Conservation (phyloP, 2,113 vertebrate genomes). For the Hippocampus barbouri region DNA sequence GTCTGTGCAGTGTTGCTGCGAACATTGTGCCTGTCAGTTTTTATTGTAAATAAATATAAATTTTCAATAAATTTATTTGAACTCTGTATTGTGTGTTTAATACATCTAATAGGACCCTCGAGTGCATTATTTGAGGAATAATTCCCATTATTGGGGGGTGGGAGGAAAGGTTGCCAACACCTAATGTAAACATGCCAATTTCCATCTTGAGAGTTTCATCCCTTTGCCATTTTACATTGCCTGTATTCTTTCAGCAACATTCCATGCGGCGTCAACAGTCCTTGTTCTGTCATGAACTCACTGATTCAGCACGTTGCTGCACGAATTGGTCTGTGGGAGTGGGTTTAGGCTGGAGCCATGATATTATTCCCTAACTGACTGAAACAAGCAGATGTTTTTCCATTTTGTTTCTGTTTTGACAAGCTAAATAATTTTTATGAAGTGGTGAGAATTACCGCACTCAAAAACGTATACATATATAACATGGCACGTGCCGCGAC, state of each 20-base stretch:
- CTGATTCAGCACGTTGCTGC: background rate
- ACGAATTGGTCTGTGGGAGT: background rate
- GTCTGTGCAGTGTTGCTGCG: constrained; percentile 39
- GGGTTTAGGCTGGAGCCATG: background rate
- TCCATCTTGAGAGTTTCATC: background rate
- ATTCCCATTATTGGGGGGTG: too few relatives aligned
- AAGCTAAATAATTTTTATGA: too few relatives aligned
- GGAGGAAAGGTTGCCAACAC: background rate
- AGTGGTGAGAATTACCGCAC: too few relatives aligned
- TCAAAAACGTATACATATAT: too few relatives aligned
- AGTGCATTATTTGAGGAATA: too few relatives aligned
- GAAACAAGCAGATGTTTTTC: background rate
- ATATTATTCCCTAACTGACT: too few relatives aligned
- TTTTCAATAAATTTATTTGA: constrained; percentile 19
- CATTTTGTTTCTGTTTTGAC: too few relatives aligned
- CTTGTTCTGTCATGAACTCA: background rate
- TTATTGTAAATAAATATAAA: constrained; percentile 52
- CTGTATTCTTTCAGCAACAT: background rate
- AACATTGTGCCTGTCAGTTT: constrained; percentile 46
- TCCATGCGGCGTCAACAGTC: background rate
- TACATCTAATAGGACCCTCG: too few relatives aligned
- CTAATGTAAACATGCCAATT: background rate
- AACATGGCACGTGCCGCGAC: background rate
- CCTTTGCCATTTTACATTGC: background rate
- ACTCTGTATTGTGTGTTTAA: background rate